Base-by-base conservation (phyloP, 1,140 invertebrate species). In the Bombus soroeensis region DNA sequence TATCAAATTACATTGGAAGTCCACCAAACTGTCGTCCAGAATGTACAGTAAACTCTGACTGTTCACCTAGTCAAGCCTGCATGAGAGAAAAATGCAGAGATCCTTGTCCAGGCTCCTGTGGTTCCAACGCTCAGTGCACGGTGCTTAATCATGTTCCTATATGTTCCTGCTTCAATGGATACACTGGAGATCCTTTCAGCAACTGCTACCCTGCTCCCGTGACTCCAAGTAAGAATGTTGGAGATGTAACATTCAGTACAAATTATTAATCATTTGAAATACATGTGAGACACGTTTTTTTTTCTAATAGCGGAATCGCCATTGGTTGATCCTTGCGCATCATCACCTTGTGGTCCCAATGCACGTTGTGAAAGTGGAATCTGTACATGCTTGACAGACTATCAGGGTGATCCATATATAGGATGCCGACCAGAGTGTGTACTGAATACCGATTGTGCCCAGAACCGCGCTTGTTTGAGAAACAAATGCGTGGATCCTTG, bases 1-100 rank as follows among this genome's bases (percentile, higher is more conserved):
- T 97, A 97, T 93, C 85, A 96, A n/a, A 96, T 85, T 97, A 97
- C 86, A 94, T 97, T 73, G 97, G 97, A 86, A 96, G 96, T 74
- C 97, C 97, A 37, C 97, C 84, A 97, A 97, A 68, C 88, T 98
- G 97, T 92, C 95, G 97, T 74, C 97, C 97, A 12, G 97, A 97
- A 94, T 97, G 97, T 92, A 96, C 95, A 13, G 96, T 97, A 34
- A 97, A 97, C 93, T 96, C 96, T 0, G 97, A 97, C 93, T 97
- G 97, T 92, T 94, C 96, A 0, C 96, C 96, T 82, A 96, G 96
- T 91, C 81, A 90, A 39, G 95, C 97, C 47, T 98, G 97, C 89
- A 96, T 97, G 83, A 96, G 96, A 83, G 6, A 28, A 13, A 72
- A 41, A 9, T 72, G 70, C 4, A 13, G 10, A 2, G 39, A 72